Evolutionary conservation across 2,113 vertebrate genomes (phyloP).

Genomic region (Symphodus melops): DNA sequence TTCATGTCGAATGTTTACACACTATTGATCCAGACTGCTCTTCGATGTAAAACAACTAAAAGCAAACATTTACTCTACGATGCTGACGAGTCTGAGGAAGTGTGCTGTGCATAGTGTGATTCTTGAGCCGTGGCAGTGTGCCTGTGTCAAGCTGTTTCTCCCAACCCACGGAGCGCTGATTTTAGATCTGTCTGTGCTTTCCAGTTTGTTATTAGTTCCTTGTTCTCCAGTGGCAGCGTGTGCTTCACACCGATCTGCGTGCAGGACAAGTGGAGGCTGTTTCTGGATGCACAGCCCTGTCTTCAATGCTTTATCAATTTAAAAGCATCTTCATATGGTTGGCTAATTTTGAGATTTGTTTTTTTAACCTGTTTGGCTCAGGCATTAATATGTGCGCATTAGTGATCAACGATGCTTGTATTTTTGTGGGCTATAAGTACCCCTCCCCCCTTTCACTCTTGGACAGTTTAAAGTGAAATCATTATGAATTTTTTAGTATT

Average conservation of each 20-base stretch:
- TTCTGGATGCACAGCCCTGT: conserved; percentile 14
- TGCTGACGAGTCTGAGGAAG: neutral
- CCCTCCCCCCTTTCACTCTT: no score
- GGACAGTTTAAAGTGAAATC: no score
- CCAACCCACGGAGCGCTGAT: conserved; percentile 25
- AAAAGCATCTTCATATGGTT: neutral
- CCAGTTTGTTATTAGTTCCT: conserved; percentile 46
- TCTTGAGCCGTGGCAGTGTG: conserved; percentile 1
- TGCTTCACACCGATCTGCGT: conserved; percentile 11
- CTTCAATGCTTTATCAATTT: conserved; percentile 38
- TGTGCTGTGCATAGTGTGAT: conserved; percentile 8
- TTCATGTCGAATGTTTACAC: conserved; percentile 1
- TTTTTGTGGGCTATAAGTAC: neutral
- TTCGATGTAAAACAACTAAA: conserved; percentile 28
- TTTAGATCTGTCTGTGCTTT: conserved; percentile 41
- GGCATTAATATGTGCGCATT: neutral
- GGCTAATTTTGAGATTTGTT: no score
- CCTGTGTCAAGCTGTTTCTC: conserved; percentile 4
- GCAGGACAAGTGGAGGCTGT: conserved; percentile 48
- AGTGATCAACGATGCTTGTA: neutral
- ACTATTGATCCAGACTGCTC: conserved; percentile 23
- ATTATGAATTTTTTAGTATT: no score
- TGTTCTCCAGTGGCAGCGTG: conserved; percentile 16
- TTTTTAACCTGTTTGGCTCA: no score
- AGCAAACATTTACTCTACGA: conserved; percentile 14